A percentile compares a stretch with the other conserved stretches of the same genome.
Evolutionary conservation across 2,888 invertebrate species (phyloP).

Genomic region (Dasypogon diadema): DNA sequence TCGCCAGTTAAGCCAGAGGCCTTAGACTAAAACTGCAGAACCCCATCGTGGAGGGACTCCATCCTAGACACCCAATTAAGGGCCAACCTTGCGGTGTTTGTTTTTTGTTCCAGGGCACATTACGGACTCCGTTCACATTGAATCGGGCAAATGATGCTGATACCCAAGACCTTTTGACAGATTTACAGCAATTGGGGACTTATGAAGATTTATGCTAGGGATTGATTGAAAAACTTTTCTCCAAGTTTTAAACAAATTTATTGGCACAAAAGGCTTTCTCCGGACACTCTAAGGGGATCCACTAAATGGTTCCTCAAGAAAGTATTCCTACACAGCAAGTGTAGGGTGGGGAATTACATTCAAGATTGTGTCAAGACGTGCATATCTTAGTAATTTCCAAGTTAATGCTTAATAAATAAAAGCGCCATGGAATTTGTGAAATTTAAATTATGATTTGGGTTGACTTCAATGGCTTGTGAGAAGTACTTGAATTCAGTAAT

Average conservation of each 20-base stretch:
- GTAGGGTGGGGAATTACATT: not conserved
- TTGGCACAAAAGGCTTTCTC: constrained; percentile 15
- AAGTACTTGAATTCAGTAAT: no score
- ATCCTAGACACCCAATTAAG: constrained; percentile 39
- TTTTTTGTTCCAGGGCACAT: not conserved
- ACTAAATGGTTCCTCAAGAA: not conserved
- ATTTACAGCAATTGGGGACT: constrained; percentile 39
- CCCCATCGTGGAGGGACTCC: not conserved
- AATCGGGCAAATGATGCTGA: constrained; percentile 7
- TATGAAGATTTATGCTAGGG: constrained; percentile 36
- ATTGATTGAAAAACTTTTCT: constrained; percentile 22
- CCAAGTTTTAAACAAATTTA: constrained; percentile 38
- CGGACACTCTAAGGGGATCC: not conserved
- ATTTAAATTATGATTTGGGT: no score
- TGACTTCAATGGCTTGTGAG: no score
- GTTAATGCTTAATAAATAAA: not conserved
- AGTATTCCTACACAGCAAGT: not conserved
- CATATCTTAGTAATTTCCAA: not conserved
- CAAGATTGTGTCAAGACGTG: not conserved
- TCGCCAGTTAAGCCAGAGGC: not conserved
- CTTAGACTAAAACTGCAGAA: no score
- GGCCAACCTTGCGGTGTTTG: constrained; percentile 28
- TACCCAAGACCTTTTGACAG: constrained; percentile 3
- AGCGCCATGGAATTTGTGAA: not conserved
- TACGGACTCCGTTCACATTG: constrained; percentile 1